A percentile compares a stretch with the other conserved stretches of the same genome.
phyloP scores from a whole-genome alignment of 2,797 vertebrate genomes.

The Aulostomus chinensis region DNA sequence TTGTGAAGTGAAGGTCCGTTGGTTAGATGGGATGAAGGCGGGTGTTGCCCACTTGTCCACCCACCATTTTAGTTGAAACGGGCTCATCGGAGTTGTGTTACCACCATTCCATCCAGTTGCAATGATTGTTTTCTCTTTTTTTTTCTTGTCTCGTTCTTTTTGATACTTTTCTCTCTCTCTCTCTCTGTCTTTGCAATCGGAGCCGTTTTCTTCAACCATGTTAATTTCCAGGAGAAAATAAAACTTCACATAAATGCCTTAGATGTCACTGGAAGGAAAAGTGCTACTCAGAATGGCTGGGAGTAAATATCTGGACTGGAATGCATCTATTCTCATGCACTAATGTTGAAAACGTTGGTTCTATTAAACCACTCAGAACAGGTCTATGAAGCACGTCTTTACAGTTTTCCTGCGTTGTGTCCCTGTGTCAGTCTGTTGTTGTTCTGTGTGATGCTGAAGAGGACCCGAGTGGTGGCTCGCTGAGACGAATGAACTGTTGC shows the following conservation, averaged over 20 bases:
- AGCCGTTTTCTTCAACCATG: slow-evolving; percentile 10
- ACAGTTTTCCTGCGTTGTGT: slow-evolving; percentile 18
- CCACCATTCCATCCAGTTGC: slow-evolving; percentile 23
- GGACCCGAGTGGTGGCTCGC: slow-evolving; percentile 30
- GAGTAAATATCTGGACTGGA: slow-evolving; percentile 51
- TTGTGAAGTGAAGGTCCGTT: slow-evolving; percentile 14
- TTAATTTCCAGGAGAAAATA: slow-evolving; percentile 41
- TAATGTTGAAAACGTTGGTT: slow-evolving; percentile 25
- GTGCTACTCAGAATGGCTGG: slow-evolving; percentile 34
- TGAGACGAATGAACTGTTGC: slow-evolving; percentile 57
- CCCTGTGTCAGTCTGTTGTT: slow-evolving; percentile 31
- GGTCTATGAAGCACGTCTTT: slow-evolving; percentile 36
- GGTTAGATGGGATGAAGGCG: slow-evolving; percentile 2
- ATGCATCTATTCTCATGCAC: slow-evolving; percentile 35
- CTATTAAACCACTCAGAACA: slow-evolving; percentile 30
- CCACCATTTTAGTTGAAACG: neutral
- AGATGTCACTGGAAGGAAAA: slow-evolving; percentile 49
- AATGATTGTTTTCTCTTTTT: neutral
- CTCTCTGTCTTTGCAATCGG: neutral
- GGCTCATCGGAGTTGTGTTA: slow-evolving; percentile 7
- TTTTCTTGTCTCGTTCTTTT: slow-evolving; percentile 5
- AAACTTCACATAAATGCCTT: slow-evolving; percentile 69
- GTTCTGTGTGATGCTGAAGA: slow-evolving; percentile 30
- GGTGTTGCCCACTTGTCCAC: slow-evolving; percentile 7
- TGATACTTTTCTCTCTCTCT: slow-evolving; percentile 9